A percentile compares a stretch with the other conserved stretches of the same genome.
These are phyloP conservation scores for Drosophila heteroneura DNA, from an alignment of 2,888 invertebrate genomes.

Conservation along the genomic window DNA sequence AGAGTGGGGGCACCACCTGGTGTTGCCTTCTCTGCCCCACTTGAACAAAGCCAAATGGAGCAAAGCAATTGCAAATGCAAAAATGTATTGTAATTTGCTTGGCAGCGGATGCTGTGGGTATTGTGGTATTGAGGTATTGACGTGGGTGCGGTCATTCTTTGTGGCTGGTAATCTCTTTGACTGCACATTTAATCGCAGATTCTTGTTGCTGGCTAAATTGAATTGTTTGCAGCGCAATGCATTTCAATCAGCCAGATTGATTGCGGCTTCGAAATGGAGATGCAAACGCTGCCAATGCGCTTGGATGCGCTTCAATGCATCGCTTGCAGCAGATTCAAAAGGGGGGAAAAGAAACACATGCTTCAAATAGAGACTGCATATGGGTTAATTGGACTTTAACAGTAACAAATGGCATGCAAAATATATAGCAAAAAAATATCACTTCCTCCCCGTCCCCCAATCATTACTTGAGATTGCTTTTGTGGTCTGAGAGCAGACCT, in stretches of 20 bases:
- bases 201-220: slow-evolving; percentile 65
- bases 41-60: slow-evolving; percentile 26
- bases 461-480: slow-evolving; percentile 2
- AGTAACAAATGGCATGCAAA: slow-evolving; percentile 7
- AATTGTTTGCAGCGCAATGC: slow-evolving; percentile 63
- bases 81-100: slow-evolving; percentile 28
- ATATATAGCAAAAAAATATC: not conserved
- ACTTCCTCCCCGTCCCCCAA: slow-evolving; percentile 1
- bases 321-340: slow-evolving; percentile 5
- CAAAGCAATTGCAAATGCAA: slow-evolving; percentile 13
- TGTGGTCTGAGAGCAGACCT: slow-evolving; percentile 36
- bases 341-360: not conserved
- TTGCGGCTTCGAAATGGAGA: slow-evolving; percentile 24
- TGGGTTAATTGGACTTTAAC: slow-evolving; percentile 39
- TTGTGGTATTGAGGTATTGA: slow-evolving; percentile 5
- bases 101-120: slow-evolving; percentile 37
- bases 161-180: slow-evolving; percentile 57
- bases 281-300: slow-evolving; percentile 33
- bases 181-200: slow-evolving; percentile 59
- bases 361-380: slow-evolving; percentile 7
- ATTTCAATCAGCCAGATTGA: slow-evolving; percentile 63
- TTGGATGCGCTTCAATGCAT: slow-evolving; percentile 51
- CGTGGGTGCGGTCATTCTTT: slow-evolving; percentile 43
- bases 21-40: slow-evolving; percentile 15
- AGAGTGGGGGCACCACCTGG: slow-evolving; percentile 25